phyloP scores from a whole-genome alignment of 2,888 invertebrate genomes.

The Aphidoletes aphidimyza region DNA sequence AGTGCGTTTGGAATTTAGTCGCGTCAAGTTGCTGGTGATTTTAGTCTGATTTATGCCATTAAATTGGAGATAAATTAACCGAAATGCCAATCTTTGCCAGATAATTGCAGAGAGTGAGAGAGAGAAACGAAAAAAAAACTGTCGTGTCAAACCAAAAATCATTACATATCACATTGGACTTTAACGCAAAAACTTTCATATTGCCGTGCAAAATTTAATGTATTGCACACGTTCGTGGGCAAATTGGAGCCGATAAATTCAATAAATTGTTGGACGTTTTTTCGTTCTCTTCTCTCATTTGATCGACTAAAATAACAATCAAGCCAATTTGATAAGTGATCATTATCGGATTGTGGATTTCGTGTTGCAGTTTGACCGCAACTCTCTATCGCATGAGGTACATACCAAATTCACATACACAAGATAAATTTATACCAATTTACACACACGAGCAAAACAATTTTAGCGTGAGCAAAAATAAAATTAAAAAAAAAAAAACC shows the following conservation, averaged over 20 bases:
- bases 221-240: neutral
- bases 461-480: no score
- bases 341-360: neutral
- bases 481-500: no score
- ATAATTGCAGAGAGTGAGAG: no score
- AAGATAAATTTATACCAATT: neutral
- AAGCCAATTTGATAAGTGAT: conserved; percentile 4
- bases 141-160: neutral
- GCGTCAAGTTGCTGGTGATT: neutral
- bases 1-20: neutral
- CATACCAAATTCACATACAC: neutral
- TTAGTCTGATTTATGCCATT: neutral
- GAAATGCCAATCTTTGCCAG: neutral
- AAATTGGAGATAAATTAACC: neutral
- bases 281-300: neutral
- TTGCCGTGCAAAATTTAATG: no score
- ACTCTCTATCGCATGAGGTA: no score
- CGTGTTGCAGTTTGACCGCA: neutral
- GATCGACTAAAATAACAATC: neutral
- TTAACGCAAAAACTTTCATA: neutral
- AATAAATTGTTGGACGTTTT: neutral
- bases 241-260: neutral
- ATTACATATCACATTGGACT: neutral
- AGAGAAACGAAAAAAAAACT: neutral
- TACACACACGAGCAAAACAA: neutral